These are phyloP conservation scores for Chironomus tentans DNA, from an alignment of 2,888 invertebrate species.

Conservation along the genomic window DNA sequence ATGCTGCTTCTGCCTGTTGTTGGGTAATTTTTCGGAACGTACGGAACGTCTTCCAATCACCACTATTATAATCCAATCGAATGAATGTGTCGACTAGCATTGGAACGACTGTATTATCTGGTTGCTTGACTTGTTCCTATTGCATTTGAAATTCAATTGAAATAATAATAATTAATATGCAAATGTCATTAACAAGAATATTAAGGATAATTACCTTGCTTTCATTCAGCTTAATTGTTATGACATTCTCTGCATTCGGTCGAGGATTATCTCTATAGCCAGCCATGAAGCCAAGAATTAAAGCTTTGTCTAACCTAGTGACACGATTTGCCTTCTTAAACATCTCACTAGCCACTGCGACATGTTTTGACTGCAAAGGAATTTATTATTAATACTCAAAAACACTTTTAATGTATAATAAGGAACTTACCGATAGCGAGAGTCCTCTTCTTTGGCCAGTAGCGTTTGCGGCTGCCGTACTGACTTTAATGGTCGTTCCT, in stretches of 20 bases:
- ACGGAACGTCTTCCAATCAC: slow-evolving; percentile 93
- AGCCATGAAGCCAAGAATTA: slow-evolving; percentile 97
- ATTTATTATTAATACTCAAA: not conserved
- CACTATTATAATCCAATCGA: slow-evolving; percentile 97
- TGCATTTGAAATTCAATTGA: not conserved
- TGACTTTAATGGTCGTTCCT: slow-evolving; percentile 39
- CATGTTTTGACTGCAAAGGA: slow-evolving; percentile 76
- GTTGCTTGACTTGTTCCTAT: slow-evolving; percentile 72
- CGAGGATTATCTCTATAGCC: slow-evolving; percentile 97
- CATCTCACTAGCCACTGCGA: slow-evolving; percentile 95
- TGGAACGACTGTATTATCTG: slow-evolving; percentile 65
- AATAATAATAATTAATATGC: not conserved
- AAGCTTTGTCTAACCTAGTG: slow-evolving; percentile 91
- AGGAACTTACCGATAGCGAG: slow-evolving; percentile 40
- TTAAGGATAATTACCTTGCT: slow-evolving; percentile 46
- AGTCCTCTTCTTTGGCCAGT: slow-evolving; percentile 35
- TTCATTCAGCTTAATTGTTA: slow-evolving; percentile 92
- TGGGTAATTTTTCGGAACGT: slow-evolving; percentile 71
- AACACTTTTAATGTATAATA: slow-evolving; percentile 13
- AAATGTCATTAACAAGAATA: not conserved
- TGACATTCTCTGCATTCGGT: slow-evolving; percentile 92
- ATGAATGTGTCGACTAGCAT: slow-evolving; percentile 75
- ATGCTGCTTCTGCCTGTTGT: slow-evolving; percentile 30
- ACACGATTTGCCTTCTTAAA: slow-evolving; percentile 93
- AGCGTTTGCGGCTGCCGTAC: not conserved